Percentiles rank a stretch among this genome's conserved stretches.
These are phyloP conservation scores for Dendrolimus pini DNA, from an alignment of 2,888 invertebrate species.

Conservation along the genomic window DNA sequence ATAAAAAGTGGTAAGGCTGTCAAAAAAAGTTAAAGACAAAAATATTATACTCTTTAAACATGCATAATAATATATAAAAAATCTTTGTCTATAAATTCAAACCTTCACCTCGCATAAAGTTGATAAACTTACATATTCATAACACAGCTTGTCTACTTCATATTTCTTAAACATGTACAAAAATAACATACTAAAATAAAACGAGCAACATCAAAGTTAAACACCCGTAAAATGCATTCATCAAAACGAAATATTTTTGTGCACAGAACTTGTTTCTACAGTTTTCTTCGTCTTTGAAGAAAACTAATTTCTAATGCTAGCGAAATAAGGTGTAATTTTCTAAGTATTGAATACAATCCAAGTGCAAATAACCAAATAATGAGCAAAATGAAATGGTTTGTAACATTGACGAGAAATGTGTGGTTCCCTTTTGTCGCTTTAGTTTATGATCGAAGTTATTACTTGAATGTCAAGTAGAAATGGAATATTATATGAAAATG, in stretches of 20 bases:
- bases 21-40: too few species aligned
- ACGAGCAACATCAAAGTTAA: too few species aligned
- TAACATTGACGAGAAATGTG: conserved; percentile 6
- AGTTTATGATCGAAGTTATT: background rate
- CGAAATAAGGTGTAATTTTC: background rate
- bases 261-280: background rate
- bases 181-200: too few species aligned
- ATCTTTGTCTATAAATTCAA: too few species aligned
- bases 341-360: background rate
- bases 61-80: too few species aligned
- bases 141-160: too few species aligned
- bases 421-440: conserved; percentile 5
- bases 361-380: background rate
- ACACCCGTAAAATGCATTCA: background rate
- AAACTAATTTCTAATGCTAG: background rate
- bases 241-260: background rate
- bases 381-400: conserved; percentile 3
- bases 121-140: too few species aligned
- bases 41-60: too few species aligned
- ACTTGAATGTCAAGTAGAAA: background rate
- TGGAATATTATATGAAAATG: too few species aligned
- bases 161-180: too few species aligned
- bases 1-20: too few species aligned
- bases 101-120: too few species aligned
- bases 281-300: background rate